phyloP scores from a whole-genome alignment of 2,113 vertebrate genomes.

The Laticauda colubrina region DNA sequence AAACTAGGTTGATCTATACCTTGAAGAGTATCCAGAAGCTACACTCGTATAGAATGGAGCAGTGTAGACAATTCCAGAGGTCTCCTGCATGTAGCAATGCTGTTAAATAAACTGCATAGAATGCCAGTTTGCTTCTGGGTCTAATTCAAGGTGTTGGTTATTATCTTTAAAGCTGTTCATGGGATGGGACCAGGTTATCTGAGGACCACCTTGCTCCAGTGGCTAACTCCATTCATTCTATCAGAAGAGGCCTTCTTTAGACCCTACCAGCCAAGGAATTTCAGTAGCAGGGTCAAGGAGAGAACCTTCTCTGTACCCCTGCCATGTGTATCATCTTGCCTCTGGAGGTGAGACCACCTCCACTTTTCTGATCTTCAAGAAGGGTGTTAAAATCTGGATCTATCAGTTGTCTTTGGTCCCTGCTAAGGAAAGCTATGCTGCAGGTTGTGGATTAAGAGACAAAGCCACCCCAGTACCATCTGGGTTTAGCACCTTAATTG shows the following conservation, averaged over 20 bases:
- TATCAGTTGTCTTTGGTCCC: background rate
- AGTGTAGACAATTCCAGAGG: background rate
- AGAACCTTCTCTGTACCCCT: background rate
- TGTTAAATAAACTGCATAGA: background rate
- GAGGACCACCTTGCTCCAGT: background rate
- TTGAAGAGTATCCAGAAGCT: background rate
- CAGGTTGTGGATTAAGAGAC: background rate
- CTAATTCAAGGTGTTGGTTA: background rate
- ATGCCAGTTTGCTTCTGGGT: background rate
- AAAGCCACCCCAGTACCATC: background rate
- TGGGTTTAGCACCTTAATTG: background rate
- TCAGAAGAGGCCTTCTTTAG: background rate
- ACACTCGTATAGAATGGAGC: background rate
- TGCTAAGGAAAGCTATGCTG: background rate
- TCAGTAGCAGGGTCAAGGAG: background rate
- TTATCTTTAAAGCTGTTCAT: background rate
- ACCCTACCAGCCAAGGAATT: background rate
- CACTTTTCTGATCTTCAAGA: background rate
- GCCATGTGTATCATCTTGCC: background rate
- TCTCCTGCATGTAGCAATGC: background rate
- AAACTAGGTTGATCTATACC: background rate
- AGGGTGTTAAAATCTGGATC: background rate
- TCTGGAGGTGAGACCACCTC: background rate
- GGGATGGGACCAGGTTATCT: background rate
- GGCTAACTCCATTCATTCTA: background rate